phyloP scores from a whole-genome alignment of 35 echinoderm and acorn worm species.

The Ophioderma brevispina region DNA sequence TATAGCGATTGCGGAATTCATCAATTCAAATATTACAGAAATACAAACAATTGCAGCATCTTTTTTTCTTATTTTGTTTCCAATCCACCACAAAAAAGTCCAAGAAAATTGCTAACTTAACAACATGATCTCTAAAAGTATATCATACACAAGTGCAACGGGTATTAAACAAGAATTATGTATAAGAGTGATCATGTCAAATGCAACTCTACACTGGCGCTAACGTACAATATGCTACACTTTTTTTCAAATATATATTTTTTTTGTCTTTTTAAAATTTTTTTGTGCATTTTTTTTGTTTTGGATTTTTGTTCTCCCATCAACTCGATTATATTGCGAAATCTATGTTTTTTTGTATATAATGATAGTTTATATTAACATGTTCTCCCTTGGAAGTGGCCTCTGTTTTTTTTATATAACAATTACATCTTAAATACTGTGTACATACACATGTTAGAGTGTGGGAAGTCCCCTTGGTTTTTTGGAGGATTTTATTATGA shows the following conservation, averaged over 20 bases:
- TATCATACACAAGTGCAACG: too few relatives aligned
- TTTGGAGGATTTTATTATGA: too few relatives aligned
- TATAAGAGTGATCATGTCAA: too few relatives aligned
- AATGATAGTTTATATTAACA: not conserved
- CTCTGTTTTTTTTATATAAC: not conserved
- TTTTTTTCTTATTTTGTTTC: too few relatives aligned
- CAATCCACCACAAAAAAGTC: too few relatives aligned
- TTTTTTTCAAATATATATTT: not conserved
- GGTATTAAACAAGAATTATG: too few relatives aligned
- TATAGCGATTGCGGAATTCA: too few relatives aligned
- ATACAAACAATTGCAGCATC: too few relatives aligned
- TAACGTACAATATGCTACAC: not conserved
- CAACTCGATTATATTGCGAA: not conserved
- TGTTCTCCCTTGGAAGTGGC: not conserved
- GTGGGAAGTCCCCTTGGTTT: not conserved
- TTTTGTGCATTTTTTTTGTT: not conserved
- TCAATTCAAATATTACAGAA: too few relatives aligned
- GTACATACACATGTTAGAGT: not conserved
- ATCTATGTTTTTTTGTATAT: not conserved
- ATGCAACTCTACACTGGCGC: not conserved
- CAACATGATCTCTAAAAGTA: too few relatives aligned
- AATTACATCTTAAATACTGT: slow-evolving; percentile 9
- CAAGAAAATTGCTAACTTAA: too few relatives aligned
- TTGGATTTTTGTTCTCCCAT: not conserved
- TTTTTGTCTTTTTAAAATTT: not conserved